These are phyloP conservation scores for Rhopilema esculentum DNA, from an alignment of 30 jellyfish, hydroid and myxozoan species.

Conservation along the genomic window DNA sequence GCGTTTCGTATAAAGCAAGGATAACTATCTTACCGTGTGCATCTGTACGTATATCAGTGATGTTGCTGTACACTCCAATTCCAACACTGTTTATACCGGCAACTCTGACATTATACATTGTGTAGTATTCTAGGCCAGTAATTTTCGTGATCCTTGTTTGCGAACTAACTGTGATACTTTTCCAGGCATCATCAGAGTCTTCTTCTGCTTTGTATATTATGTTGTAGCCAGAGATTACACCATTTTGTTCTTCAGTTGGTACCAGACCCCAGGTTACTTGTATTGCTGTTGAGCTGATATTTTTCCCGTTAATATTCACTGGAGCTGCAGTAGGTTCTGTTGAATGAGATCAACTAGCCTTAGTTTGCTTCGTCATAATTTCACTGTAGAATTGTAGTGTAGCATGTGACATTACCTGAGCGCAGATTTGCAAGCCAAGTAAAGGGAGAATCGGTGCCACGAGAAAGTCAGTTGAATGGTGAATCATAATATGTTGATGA, in stretches of 20 bases:
- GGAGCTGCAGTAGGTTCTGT: constrained; percentile 59
- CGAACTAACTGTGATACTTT: constrained; percentile 4
- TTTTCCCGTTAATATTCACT: neutral
- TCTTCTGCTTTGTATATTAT: constrained; percentile 1
- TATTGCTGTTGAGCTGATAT: constrained; percentile 27
- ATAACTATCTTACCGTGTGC: constrained; percentile 40
- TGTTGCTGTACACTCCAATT: constrained; percentile 23
- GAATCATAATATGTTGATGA: no score
- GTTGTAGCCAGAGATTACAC: constrained; percentile 23
- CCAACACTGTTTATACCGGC: constrained; percentile 25
- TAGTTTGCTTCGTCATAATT: no score
- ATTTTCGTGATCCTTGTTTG: neutral
- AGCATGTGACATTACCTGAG: no score
- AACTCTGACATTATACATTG: constrained; percentile 13
- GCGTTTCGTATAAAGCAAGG: no score
- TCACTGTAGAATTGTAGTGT: no score
- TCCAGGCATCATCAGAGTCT: neutral
- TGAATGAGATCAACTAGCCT: neutral
- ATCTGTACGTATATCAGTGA: constrained; percentile 16
- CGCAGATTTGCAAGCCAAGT: no score
- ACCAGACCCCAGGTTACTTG: constrained; percentile 17
- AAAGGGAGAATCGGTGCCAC: no score
- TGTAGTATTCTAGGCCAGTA: constrained; percentile 1
- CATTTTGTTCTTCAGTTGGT: constrained; percentile 34
- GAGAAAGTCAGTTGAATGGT: no score